A percentile compares a stretch with the other conserved stretches of the same genome.
Evolutionary conservation across 2,888 invertebrate species (phyloP).

Genomic region (Spodoptera littoralis): DNA sequence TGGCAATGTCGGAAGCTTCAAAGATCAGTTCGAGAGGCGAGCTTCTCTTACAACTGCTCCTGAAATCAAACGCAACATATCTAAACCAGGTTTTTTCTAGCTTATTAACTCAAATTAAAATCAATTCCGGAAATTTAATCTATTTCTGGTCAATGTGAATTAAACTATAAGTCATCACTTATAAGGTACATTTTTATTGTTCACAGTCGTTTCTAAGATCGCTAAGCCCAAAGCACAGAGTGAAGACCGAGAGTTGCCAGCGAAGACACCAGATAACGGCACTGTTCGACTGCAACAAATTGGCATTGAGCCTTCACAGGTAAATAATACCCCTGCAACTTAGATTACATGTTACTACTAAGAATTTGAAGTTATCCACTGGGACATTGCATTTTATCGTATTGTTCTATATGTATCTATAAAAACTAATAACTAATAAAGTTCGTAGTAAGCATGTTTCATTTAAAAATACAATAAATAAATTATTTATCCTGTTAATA

Average conservation of each 20-base stretch:
- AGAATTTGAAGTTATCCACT: too few relatives aligned
- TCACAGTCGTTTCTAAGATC: conserved; percentile 82
- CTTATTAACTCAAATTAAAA: neutral
- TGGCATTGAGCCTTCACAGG: conserved; percentile 84
- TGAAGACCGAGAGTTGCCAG: conserved; percentile 81
- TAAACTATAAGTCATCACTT: fast-evolving
- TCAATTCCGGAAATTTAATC: fast-evolving
- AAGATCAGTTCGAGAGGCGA: conserved; percentile 95
- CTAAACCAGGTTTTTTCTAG: conserved; percentile 75
- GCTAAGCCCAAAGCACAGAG: conserved; percentile 86
- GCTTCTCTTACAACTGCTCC: conserved; percentile 89
- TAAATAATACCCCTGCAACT: conserved; percentile 46
- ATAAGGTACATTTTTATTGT: conserved; percentile 18
- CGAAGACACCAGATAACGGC: conserved; percentile 76
- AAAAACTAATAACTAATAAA: too few relatives aligned
- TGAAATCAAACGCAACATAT: conserved; percentile 79
- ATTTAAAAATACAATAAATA: too few relatives aligned
- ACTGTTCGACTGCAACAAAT: conserved; percentile 85
- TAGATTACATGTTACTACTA: too few relatives aligned
- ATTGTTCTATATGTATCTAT: too few relatives aligned
- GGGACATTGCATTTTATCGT: too few relatives aligned
- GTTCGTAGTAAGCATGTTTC: too few relatives aligned
- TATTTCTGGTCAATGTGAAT: neutral
- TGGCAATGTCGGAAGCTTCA: conserved; percentile 95
- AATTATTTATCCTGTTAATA: too few relatives aligned